These are phyloP conservation scores for Metellina segmentata DNA, from an alignment of 2,888 invertebrate genomes.

Conservation along the genomic window DNA sequence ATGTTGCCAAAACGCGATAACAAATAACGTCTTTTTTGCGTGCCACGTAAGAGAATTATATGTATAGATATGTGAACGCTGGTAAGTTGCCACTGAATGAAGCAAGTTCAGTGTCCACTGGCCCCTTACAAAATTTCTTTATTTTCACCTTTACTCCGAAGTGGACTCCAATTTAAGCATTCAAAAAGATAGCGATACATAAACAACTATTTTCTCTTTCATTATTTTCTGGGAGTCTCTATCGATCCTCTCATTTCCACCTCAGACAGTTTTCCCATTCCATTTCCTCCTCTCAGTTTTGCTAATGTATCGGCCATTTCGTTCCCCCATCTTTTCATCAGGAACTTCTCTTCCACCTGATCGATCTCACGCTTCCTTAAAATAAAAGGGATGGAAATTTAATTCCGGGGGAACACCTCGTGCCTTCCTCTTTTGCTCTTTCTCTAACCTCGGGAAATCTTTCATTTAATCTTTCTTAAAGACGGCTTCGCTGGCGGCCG, in stretches of 20 bases:
- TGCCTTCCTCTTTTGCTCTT: not conserved
- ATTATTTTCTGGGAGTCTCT: not conserved
- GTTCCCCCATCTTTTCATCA: not conserved
- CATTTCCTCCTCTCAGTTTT: not conserved
- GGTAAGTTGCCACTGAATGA: too few species aligned
- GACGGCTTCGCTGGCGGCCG: not conserved
- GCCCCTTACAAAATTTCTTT: too few species aligned
- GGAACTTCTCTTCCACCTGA: not conserved
- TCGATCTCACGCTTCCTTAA: not conserved
- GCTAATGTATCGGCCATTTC: not conserved
- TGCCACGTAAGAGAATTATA: too few species aligned
- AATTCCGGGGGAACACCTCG: not conserved
- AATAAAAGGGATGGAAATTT: not conserved
- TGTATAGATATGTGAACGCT: too few species aligned
- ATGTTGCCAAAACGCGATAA: too few species aligned
- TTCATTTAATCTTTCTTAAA: not conserved
- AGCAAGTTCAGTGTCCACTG: too few species aligned
- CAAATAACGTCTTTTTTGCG: too few species aligned
- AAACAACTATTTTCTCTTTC: not conserved
- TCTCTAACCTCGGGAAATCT: not conserved
- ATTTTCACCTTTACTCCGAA: too few species aligned
- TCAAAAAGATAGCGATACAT: too few species aligned
- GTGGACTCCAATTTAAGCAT: too few species aligned
- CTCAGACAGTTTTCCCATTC: not conserved
- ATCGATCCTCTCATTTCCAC: not conserved